phyloP scores from a whole-genome alignment of 2,113 vertebrate species.

The Mugil cephalus region DNA sequence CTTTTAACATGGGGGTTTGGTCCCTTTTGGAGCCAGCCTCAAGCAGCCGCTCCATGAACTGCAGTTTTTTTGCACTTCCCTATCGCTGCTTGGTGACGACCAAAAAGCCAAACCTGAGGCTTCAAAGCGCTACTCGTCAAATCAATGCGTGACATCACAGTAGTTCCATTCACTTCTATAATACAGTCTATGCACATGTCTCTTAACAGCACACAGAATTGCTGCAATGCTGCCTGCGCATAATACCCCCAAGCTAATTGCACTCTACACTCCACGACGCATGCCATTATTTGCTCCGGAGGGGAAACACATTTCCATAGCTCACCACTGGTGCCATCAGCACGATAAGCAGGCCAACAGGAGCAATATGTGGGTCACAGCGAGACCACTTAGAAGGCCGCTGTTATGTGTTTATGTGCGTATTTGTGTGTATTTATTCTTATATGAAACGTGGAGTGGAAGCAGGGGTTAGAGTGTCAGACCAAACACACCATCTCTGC shows the following conservation, averaged over 20 bases:
- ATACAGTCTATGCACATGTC: constrained; percentile 8
- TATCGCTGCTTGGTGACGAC: no score
- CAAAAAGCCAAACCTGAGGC: no score
- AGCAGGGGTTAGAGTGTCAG: constrained; percentile 63
- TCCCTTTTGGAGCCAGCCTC: no score
- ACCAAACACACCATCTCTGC: background rate
- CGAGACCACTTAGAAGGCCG: constrained; percentile 35
- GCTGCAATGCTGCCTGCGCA: background rate
- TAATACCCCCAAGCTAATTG: constrained; percentile 1
- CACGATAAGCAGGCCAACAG: constrained; percentile 49
- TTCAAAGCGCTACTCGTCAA: no score
- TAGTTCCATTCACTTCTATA: no score
- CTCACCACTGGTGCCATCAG: constrained; percentile 39
- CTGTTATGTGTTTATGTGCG: constrained; percentile 22
- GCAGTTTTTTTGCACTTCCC: no score
- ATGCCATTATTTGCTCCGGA: constrained; percentile 11
- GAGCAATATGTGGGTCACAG: constrained; percentile 51
- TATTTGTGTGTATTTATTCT: constrained; percentile 28
- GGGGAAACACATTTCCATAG: constrained; percentile 41
- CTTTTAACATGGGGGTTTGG: no score
- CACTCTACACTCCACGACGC: background rate
- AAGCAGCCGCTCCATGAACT: no score
- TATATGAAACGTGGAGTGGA: constrained; percentile 31
- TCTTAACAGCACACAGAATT: background rate
- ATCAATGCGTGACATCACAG: no score